A percentile compares a stretch with the other conserved stretches of the same genome.
Evolutionary conservation across 2,797 vertebrate genomes (phyloP).

Genomic region (Phylloscopus collybita): DNA sequence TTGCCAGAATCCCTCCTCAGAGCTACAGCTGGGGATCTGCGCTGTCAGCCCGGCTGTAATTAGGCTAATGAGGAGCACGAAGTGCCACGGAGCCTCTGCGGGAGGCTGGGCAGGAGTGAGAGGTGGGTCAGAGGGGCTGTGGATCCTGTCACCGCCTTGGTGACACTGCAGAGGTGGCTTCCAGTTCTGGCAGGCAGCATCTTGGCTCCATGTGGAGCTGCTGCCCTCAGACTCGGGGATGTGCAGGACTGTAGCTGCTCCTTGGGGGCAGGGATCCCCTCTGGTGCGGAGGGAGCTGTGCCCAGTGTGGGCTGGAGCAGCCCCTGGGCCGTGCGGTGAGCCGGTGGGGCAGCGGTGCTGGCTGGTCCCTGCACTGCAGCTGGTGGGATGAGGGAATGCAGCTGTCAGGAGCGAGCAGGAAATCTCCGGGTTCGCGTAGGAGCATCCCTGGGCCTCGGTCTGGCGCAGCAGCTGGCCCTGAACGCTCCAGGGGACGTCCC

Average conservation of each 20-base stretch:
- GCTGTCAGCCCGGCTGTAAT: neutral
- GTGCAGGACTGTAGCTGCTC: rapidly evolving
- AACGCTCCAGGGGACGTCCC: neutral
- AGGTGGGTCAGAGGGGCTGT: neutral
- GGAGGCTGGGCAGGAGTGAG: neutral
- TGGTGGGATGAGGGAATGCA: neutral
- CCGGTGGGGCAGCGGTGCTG: rapidly evolving
- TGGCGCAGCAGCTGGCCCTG: neutral
- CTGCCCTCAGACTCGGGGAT: neutral
- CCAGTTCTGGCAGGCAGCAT: neutral
- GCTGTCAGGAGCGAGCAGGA: neutral
- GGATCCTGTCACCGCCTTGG: neutral
- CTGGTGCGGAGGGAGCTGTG: neutral
- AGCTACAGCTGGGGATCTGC: slow-evolving; percentile 1
- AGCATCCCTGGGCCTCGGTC: neutral
- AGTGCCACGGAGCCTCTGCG: neutral
- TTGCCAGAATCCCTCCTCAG: slow-evolving; percentile 49
- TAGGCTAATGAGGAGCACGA: slow-evolving; percentile 28
- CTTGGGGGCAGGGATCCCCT: neutral
- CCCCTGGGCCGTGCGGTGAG: rapidly evolving
- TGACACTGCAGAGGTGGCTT: neutral
- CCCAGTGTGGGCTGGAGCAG: rapidly evolving
- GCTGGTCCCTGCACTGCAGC: neutral
- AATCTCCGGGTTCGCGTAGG: neutral
- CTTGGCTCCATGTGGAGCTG: neutral